Evolutionary conservation across 30 jellyfish, hydroid and myxozoan genomes (phyloP).

Genomic region (Catostylus mosaicus): DNA sequence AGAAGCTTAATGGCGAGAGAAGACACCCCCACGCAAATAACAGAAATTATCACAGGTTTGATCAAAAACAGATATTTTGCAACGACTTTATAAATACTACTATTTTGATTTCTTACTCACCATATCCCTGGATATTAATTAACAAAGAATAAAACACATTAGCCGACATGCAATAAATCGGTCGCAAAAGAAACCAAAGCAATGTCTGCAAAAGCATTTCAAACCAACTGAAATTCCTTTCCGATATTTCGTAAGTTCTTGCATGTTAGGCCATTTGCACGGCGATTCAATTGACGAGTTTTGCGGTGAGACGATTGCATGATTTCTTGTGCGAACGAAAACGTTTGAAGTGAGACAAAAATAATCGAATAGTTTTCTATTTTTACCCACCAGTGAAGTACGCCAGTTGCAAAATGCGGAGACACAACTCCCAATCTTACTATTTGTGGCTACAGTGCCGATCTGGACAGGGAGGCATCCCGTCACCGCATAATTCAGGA

Average conservation of each 20-base stretch:
- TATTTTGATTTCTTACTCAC: conserved; percentile 18
- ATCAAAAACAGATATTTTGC: neutral
- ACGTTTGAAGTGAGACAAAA: conserved; percentile 79
- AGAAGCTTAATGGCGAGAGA: neutral
- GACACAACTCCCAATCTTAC: conserved; percentile 90
- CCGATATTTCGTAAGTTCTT: conserved; percentile 1
- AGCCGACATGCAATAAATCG: conserved; percentile 24
- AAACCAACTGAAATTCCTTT: neutral
- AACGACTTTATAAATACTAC: neutral
- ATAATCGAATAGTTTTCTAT: conserved; percentile 91
- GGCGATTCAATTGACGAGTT: conserved; percentile 24
- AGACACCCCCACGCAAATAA: conserved; percentile 10
- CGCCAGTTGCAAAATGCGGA: conserved; percentile 93
- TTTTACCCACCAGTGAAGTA: conserved; percentile 99
- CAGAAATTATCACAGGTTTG: neutral
- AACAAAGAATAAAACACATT: neutral
- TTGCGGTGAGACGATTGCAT: conserved; percentile 73
- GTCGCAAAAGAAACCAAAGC: conserved; percentile 49
- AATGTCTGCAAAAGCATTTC: conserved; percentile 27
- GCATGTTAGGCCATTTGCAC: conserved; percentile 46
- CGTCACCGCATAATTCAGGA: conserved; percentile 44
- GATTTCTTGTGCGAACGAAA: conserved; percentile 78
- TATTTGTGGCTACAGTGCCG: conserved; percentile 77
- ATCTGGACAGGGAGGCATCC: conserved; percentile 81
- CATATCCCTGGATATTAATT: conserved; percentile 9